Conservation (phyloP, 2,113 vertebrate species). For the Vimba vimba region DNA sequence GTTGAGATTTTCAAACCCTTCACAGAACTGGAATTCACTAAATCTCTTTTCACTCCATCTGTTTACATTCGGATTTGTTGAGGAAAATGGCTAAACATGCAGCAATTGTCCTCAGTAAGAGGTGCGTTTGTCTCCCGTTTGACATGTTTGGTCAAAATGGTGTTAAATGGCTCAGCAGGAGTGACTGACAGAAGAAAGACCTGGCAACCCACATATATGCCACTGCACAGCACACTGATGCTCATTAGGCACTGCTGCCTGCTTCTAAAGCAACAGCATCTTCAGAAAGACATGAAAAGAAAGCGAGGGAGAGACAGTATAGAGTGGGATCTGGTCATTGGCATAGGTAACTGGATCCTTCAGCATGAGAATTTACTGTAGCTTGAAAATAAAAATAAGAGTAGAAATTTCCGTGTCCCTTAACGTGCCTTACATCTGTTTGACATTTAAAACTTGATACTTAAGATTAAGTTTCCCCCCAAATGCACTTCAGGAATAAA, state of each 20-base stretch:
- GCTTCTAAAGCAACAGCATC: background rate
- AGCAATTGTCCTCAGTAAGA: constrained; percentile 33
- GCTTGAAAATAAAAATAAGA: constrained; percentile 40
- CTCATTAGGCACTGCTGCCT: constrained; percentile 1
- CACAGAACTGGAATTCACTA: constrained; percentile 45
- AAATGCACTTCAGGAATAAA: constrained; percentile 38
- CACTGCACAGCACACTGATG: constrained; percentile 3
- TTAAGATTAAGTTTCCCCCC: constrained; percentile 8
- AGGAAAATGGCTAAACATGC: constrained; percentile 45
- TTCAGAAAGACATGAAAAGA: constrained; percentile 32
- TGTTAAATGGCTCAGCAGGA: constrained; percentile 50
- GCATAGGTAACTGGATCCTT: constrained; percentile 15
- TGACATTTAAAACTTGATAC: constrained; percentile 42
- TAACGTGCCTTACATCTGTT: constrained; percentile 53
- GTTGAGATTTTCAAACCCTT: constrained; percentile 43
- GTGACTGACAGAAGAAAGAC: constrained; percentile 40
- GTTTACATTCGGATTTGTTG: constrained; percentile 46
- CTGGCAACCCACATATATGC: constrained; percentile 39
- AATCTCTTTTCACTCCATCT: constrained; percentile 31
- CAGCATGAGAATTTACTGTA: constrained; percentile 30
- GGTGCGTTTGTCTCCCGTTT: constrained; percentile 28
- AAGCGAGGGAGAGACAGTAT: background rate
- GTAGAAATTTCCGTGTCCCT: constrained; percentile 6
- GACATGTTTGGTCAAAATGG: constrained; percentile 41
- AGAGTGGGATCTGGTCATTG: background rate